Evolutionary conservation across 2,797 vertebrate species (phyloP).

Genomic region (Rachycentron canadum): DNA sequence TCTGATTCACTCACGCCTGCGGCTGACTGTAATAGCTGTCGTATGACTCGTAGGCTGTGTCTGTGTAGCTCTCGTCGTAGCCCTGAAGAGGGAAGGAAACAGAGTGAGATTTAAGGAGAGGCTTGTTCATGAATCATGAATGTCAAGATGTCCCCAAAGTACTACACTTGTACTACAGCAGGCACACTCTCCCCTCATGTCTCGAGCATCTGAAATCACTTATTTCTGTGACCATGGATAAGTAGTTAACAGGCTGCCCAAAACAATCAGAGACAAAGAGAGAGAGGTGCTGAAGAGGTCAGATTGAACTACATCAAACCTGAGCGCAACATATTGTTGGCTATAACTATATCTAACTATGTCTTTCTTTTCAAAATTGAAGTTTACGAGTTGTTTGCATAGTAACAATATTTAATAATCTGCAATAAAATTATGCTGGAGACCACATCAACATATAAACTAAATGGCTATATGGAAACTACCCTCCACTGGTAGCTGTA

Average conservation of each 20-base stretch:
- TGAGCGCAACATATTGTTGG: neutral
- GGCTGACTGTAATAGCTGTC: constrained; percentile 97
- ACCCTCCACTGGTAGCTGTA: neutral
- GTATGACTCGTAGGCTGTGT: constrained; percentile 94
- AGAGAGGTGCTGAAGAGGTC: neutral
- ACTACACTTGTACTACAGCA: constrained; percentile 45
- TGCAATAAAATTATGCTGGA: neutral
- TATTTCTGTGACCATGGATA: constrained; percentile 22
- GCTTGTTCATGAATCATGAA: constrained; percentile 66
- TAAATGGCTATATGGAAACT: neutral
- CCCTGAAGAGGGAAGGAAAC: constrained; percentile 82
- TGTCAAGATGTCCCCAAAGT: constrained; percentile 68
- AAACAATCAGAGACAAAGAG: constrained; percentile 9
- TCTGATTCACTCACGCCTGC: constrained; percentile 91
- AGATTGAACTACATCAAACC: constrained; percentile 5
- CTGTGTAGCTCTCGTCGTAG: constrained; percentile 95
- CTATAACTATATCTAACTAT: no score
- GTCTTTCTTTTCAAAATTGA: neutral
- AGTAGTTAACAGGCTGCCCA: constrained; percentile 19
- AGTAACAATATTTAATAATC: neutral
- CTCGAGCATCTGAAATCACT: constrained; percentile 25
- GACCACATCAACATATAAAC: neutral
- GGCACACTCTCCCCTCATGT: constrained; percentile 28
- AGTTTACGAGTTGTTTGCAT: neutral
- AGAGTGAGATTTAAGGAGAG: constrained; percentile 48